Evolutionary conservation across 2,888 invertebrate genomes (phyloP).

Genomic region (Malachius bipustulatus): DNA sequence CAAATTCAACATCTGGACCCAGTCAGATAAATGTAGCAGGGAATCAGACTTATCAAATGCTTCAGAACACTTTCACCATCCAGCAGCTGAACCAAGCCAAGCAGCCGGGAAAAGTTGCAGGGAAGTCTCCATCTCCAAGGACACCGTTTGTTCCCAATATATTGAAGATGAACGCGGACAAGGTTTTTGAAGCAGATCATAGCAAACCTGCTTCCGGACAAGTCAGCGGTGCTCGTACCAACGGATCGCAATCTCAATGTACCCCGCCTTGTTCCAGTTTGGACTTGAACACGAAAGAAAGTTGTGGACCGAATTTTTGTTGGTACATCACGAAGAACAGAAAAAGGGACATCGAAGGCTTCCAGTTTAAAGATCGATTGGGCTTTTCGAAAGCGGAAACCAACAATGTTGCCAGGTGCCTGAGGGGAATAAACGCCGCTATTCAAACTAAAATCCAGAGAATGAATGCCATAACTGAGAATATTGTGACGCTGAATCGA

Average conservation of each 20-base stretch:
- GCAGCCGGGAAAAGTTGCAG: not conserved
- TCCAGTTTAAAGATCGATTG: constrained; percentile 14
- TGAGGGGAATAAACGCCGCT: not conserved
- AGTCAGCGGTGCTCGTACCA: too few species aligned
- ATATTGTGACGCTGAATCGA: not conserved
- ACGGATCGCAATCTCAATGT: too few species aligned
- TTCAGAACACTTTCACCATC: too few species aligned
- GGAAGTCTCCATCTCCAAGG: not conserved
- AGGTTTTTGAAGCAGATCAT: not conserved
- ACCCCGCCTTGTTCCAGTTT: too few species aligned
- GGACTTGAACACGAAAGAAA: constrained; percentile 12
- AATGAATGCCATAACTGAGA: not conserved
- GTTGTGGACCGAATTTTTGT: constrained; percentile 8
- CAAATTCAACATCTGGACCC: not conserved
- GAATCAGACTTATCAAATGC: not conserved
- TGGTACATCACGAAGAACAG: constrained; percentile 12
- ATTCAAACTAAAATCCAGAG: not conserved
- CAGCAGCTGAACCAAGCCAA: not conserved
- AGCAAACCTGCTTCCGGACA: too few species aligned
- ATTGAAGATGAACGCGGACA: not conserved
- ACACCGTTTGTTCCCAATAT: not conserved
- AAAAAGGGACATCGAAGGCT: constrained; percentile 16
- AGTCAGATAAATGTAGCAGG: not conserved
- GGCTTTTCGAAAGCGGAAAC: constrained; percentile 15
- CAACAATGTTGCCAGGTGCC: constrained; percentile 10